Percentiles rank a stretch among this genome's conserved stretches.
Conservation (phyloP, 2,113 vertebrate species). For the Sardina pilchardus region DNA sequence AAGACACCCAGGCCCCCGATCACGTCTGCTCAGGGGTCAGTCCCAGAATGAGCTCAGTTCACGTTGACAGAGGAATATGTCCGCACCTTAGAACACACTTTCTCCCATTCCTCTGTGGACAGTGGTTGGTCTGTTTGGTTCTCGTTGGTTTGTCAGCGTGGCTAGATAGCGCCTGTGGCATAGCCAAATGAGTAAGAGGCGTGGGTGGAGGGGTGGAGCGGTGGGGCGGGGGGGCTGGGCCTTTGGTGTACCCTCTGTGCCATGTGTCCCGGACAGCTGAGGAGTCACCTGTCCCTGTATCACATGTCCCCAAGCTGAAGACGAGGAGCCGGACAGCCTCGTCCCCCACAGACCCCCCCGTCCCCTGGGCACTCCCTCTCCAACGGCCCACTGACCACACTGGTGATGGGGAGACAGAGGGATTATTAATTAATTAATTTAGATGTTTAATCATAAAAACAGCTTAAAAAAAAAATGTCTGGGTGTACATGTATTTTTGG, state of each 20-base stretch:
- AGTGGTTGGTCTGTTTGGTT: not conserved
- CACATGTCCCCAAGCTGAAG: slow-evolving; percentile 52
- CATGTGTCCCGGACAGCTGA: slow-evolving; percentile 69
- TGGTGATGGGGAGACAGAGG: not conserved
- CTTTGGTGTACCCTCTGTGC: slow-evolving; percentile 37
- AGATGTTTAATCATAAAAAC: no score
- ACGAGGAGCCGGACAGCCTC: not conserved
- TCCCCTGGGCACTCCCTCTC: not conserved
- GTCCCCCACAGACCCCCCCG: not conserved
- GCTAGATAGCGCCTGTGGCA: not conserved
- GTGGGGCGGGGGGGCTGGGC: slow-evolving; percentile 31
- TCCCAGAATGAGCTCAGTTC: not conserved
- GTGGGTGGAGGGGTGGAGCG: no score
- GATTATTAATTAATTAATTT: no score
- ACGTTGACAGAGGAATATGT: not conserved
- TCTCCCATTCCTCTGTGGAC: not conserved
- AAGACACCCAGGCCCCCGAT: not conserved
- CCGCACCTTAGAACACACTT: not conserved
- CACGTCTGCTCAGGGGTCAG: not conserved
- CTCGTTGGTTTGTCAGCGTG: not conserved
- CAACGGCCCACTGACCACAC: not conserved
- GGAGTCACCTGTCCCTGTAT: slow-evolving; percentile 62
- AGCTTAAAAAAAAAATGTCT: not conserved
- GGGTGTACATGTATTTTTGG: not conserved
- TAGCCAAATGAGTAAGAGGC: not conserved